A percentile compares a stretch with the other conserved stretches of the same genome.
Evolutionary conservation across 2,888 invertebrate species (phyloP).

Genomic region (Catotricha subobsoleta): DNA sequence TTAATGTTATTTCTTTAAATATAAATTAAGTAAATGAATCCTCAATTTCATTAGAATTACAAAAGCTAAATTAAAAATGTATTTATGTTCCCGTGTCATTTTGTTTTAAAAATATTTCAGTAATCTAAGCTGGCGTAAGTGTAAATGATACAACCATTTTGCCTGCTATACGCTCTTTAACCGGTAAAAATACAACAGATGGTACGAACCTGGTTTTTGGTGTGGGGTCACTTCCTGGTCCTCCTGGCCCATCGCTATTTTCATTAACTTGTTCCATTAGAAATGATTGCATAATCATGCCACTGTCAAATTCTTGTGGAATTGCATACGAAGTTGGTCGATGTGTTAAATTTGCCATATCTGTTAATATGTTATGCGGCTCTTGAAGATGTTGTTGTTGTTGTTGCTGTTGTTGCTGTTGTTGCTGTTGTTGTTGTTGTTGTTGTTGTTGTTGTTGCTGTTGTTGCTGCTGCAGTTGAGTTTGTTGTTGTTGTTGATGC

Average conservation of each 20-base stretch:
- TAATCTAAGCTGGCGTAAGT: slow-evolving; percentile 69
- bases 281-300: slow-evolving; percentile 85
- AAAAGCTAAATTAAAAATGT: too few relatives aligned
- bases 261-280: slow-evolving; percentile 45
- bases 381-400: slow-evolving; percentile 4
- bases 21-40: too few relatives aligned
- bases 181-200: slow-evolving; percentile 85
- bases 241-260: not conserved
- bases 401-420: slow-evolving; percentile 4
- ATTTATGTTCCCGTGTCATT: too few relatives aligned
- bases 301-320: slow-evolving; percentile 34
- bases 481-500: not conserved
- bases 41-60: too few relatives aligned
- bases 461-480: slow-evolving; percentile 2
- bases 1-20: too few relatives aligned
- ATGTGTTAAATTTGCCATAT: slow-evolving; percentile 23
- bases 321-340: slow-evolving; percentile 45
- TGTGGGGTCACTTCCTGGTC: slow-evolving; percentile 10
- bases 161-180: slow-evolving; percentile 68
- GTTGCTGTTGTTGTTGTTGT: not conserved
- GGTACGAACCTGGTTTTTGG: slow-evolving; percentile 51
- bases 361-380: slow-evolving; percentile 16
- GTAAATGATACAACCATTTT: slow-evolving; percentile 82
- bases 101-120: slow-evolving; percentile 1
- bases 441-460: not conserved